Evolutionary conservation across 2,797 vertebrate species (phyloP).

Genomic region (Acrocephalus scirpaceus): DNA sequence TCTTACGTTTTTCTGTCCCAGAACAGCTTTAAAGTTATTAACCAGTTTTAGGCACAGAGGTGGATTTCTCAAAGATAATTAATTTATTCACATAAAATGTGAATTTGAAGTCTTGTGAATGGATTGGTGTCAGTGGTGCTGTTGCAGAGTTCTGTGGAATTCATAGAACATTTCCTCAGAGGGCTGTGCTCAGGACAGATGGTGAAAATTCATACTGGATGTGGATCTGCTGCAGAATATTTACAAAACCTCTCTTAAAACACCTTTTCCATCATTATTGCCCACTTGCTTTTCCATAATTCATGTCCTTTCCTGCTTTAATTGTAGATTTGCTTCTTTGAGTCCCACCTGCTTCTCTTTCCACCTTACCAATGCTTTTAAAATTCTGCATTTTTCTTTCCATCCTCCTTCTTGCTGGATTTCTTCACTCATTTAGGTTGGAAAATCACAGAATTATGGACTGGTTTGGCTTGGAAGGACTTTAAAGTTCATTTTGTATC

Average conservation of each 20-base stretch:
- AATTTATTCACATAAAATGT: not conserved
- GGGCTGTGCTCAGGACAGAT: rapidly evolving
- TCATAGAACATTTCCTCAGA: not conserved
- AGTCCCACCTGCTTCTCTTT: not conserved
- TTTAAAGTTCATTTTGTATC: rapidly evolving
- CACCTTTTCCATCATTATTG: not conserved
- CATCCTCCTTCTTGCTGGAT: not conserved
- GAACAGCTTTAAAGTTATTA: not conserved
- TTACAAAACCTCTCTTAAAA: not conserved
- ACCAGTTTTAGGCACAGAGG: not conserved
- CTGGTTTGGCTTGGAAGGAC: not conserved
- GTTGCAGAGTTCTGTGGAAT: not conserved
- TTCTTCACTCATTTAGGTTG: not conserved
- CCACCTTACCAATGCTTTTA: not conserved
- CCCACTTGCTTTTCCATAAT: not conserved
- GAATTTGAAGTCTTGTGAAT: not conserved
- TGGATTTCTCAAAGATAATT: not conserved
- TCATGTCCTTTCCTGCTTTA: not conserved
- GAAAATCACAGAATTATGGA: not conserved
- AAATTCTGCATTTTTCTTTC: not conserved
- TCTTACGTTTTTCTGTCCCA: not conserved
- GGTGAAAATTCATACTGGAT: not conserved
- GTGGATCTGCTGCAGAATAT: not conserved
- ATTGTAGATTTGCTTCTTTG: not conserved
- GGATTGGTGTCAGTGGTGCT: not conserved